phyloP scores from a whole-genome alignment of 2,113 vertebrate genomes.

The Lamprologus sp. region DNA sequence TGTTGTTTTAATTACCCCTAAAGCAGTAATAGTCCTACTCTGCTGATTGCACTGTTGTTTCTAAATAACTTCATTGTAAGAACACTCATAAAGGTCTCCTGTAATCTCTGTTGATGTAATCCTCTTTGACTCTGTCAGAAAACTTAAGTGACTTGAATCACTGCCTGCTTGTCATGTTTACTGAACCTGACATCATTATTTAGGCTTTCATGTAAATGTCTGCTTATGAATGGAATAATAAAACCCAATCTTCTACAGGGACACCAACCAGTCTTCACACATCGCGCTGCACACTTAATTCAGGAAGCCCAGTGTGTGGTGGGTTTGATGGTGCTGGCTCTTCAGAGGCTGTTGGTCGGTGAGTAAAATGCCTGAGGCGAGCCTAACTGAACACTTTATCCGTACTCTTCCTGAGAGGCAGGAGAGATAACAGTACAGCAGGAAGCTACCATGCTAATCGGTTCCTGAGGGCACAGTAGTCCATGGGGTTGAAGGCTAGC shows the following conservation, averaged over 20 bases:
- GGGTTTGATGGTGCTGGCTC: neutral
- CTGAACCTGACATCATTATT: neutral
- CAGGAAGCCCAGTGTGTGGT: neutral
- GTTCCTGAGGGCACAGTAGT: neutral
- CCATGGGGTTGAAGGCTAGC: neutral
- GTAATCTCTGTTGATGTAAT: neutral
- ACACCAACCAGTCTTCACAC: neutral
- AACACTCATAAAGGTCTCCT: neutral
- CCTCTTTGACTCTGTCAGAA: neutral
- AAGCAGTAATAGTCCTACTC: neutral
- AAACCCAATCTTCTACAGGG: neutral
- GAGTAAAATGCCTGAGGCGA: neutral
- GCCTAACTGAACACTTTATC: neutral
- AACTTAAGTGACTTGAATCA: neutral
- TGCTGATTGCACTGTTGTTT: neutral
- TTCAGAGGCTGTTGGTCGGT: neutral
- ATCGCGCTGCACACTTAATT: neutral
- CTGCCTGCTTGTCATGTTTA: neutral
- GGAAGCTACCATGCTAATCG: slow-evolving; percentile 15
- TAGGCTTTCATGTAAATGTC: neutral
- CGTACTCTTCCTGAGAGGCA: neutral
- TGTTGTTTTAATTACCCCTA: neutral
- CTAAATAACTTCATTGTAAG: neutral
- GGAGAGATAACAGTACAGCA: slow-evolving; percentile 2
- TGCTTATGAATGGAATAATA: neutral